Base-by-base conservation (phyloP, 2,797 vertebrate species). In the Mallotus villosus region DNA sequence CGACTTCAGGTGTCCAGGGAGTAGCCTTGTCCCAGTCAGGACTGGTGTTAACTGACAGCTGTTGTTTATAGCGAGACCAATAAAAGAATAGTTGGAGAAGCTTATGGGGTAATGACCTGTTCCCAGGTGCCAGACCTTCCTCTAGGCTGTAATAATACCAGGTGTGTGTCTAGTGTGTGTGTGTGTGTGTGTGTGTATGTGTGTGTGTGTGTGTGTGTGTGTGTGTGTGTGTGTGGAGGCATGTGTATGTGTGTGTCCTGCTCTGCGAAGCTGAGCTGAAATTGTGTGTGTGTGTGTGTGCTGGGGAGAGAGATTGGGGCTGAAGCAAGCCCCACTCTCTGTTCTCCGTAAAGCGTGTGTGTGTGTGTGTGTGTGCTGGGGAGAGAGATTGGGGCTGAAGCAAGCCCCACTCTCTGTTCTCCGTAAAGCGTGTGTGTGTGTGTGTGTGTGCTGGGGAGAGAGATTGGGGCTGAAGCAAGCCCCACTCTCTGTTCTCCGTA, bases 51-150 rank as follows among this genome's bases (percentile, higher is more conserved):
- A 76, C 17, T 57, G 55, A 57, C 55, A 57, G 55, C 61, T 73
- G n/a, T 12, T 80, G 77, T 85, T 86, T 79, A 86, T 81, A 86
- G 82, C 29, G n/a, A 78, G 49, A 7, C 73, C 81, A 86, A 87
- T 87, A 85, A 85, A 58, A 87, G 84, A 8, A 41, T 41, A 85
- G 73, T 53, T 8, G 25, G 66, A 74, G 27, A 78, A 60, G 79
- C 76, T 74, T 12, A 64, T n/a, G 51, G 74, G 60, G 77, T 82
- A 81, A 89, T 82, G 76, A 68, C 78, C 49, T 9, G 7, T 29
- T 84, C 70, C 74, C 76, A 78, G 68, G 70, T 59, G 66, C 65
- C 76, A 73, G 78, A 67, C 75, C 69, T 58, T 77, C 57, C 67
- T 74, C 34, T 67, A 19, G 66, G 74, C 74, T 74, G 68, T 75